Evolutionary conservation across 2,888 invertebrate genomes (phyloP).

Genomic region (Philereme vetulata): DNA sequence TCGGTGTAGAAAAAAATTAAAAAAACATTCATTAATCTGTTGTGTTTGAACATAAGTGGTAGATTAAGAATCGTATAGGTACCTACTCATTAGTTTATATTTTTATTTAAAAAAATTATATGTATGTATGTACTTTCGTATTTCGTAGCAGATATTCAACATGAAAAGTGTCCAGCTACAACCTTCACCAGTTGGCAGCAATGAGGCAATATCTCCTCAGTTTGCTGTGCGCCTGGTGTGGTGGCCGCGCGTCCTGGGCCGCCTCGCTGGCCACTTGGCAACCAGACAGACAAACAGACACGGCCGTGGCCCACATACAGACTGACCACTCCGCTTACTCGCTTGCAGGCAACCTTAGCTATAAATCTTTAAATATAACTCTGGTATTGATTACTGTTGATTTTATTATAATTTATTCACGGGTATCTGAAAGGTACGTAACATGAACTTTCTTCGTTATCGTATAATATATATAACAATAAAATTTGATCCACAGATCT

Average conservation of each 20-base stretch:
- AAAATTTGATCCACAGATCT: too few species aligned
- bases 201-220: slow-evolving; percentile 43
- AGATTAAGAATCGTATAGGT: too few species aligned
- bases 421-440: slow-evolving; percentile 1
- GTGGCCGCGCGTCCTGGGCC: slow-evolving; percentile 65
- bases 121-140: too few species aligned
- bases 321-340: slow-evolving; percentile 45
- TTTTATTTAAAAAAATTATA: too few species aligned
- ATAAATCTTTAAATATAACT: slow-evolving; percentile 16
- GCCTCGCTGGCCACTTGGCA: slow-evolving; percentile 77
- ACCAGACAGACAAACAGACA: slow-evolving; percentile 61
- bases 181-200: slow-evolving; percentile 14
- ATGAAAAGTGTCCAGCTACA: background rate
- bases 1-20: too few species aligned
- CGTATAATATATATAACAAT: background rate
- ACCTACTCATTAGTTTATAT: too few species aligned
- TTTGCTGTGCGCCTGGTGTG: slow-evolving; percentile 69
- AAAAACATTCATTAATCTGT: too few species aligned
- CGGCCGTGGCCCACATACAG: slow-evolving; percentile 51
- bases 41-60: too few species aligned
- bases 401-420: slow-evolving; percentile 15
- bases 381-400: slow-evolving; percentile 1
- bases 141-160: background rate
- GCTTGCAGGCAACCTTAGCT: slow-evolving; percentile 18
- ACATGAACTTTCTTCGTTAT: background rate